Percentiles rank a stretch among this genome's conserved stretches.
Conservation (phyloP, 2,888 invertebrate genomes). For the Sinotaia quadrata region DNA sequence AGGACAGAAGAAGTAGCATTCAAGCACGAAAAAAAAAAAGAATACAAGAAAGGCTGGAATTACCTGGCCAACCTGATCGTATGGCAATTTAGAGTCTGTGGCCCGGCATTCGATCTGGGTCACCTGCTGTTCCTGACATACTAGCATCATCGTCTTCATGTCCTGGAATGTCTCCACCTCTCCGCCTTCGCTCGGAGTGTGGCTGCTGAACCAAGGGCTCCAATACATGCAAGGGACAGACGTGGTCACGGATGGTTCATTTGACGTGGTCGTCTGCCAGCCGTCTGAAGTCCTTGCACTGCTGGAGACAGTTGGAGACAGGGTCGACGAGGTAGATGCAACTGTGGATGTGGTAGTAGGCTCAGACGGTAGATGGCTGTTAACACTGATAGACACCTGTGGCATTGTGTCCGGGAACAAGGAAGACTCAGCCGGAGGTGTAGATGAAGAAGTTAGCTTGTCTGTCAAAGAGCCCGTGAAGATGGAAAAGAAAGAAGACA, state of each 20-base stretch:
- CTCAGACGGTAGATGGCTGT: background rate
- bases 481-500: background rate
- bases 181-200: constrained; percentile 54
- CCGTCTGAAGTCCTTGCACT: background rate
- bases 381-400: background rate
- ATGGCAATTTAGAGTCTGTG: constrained; percentile 4
- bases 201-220: constrained; percentile 83
- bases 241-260: background rate
- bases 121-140: background rate
- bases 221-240: constrained; percentile 72
- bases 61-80: constrained; percentile 2
- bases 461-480: background rate
- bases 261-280: background rate
- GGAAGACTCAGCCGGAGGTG: background rate
- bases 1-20: too few relatives aligned
- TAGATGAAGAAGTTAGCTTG: background rate
- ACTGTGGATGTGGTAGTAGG: background rate
- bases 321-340: background rate
- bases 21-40: too few relatives aligned
- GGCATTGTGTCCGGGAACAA: background rate
- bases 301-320: background rate
- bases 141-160: constrained; percentile 1
- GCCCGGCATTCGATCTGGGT: constrained; percentile 25
- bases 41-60: too few relatives aligned
- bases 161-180: constrained; percentile 55